Evolutionary conservation across 2,113 vertebrate genomes (phyloP), one percentile per base, ranked within the genome.

Genomic region (Tricholaema leucomelas): DNA sequence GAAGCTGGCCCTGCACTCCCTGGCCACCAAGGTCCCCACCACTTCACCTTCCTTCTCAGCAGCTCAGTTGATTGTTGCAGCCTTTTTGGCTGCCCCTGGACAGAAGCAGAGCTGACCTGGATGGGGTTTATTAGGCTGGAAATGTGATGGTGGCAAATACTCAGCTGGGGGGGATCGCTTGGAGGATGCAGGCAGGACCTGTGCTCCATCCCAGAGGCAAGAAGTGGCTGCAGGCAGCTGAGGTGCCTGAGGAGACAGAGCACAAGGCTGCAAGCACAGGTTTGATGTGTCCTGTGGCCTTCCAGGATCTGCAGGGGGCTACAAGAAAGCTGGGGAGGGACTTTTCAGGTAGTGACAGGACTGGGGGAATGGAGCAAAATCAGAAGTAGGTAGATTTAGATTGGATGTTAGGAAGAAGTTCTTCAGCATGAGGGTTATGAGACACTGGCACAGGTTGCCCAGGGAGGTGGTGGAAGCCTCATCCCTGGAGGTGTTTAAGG

Each of bases 231-330:
- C 36, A 79, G 50, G 63, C 8, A 33, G 12, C 19, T 17, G 1
- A 5, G 12, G 8, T 21, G n/a, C 19, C 36, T 3, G 1, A 67
- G 38, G 31, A n/a, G 33, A 67, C 38, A 58, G 23, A 48, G 23
- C 5, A 8, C 31, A 85, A 67, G 12, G 24, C 20, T 75, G 28
- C 2, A 6, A 23, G 42, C 0, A 0, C 28, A 55, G 44, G 27
- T 63, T 92, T 78, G 46, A 55, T 44, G 70, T 70, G n/a, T n/a
- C n/a, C n/a, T n/a, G n/a, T n/a, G n/a, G n/a, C n/a, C n/a, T n/a
- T n/a, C n/a, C n/a, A n/a, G n/a, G n/a, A n/a, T n/a, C n/a, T n/a
- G n/a, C n/a, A n/a, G n/a, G n/a, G n/a, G n/a, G n/a, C n/a, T n/a
- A n/a, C n/a, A n/a, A n/a, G n/a, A n/a, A n/a, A n/a, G n/a, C n/a